Conservation (phyloP, 2,797 vertebrate genomes). For the Leptatherina wallacei region DNA sequence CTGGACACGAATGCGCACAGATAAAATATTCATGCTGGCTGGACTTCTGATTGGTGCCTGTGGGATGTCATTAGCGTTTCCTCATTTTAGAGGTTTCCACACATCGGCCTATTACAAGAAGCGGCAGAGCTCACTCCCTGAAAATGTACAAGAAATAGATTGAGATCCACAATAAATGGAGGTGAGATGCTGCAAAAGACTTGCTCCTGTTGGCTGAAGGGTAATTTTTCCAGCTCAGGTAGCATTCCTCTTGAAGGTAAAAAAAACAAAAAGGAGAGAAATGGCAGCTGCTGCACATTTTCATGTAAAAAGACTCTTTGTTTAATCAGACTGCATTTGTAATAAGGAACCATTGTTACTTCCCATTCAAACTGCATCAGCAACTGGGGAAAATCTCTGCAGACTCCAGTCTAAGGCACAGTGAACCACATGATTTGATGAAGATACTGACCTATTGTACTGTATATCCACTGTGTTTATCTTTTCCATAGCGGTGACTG, state of each 20-base stretch:
- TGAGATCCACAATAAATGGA: conserved; percentile 35
- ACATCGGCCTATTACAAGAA: conserved; percentile 55
- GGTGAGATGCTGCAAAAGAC: conserved; percentile 34
- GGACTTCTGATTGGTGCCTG: conserved; percentile 70
- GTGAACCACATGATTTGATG: conserved; percentile 41
- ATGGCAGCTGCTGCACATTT: neutral
- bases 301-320: conserved; percentile 14
- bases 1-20: conserved; percentile 68
- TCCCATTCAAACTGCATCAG: conserved; percentile 28
- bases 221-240: conserved; percentile 22
- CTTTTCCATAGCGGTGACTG: conserved; percentile 26
- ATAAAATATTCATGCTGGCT: conserved; percentile 77
- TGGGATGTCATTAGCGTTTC: conserved; percentile 76
- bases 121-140: conserved; percentile 52
- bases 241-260: conserved; percentile 19
- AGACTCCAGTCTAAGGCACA: conserved; percentile 9
- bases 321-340: conserved; percentile 5
- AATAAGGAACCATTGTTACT: conserved; percentile 21
- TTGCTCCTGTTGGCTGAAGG: conserved; percentile 9
- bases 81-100: conserved; percentile 64
- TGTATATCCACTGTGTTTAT: conserved; percentile 29
- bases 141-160: conserved; percentile 48
- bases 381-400: conserved; percentile 22
- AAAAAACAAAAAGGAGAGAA: conserved; percentile 16
- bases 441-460: conserved; percentile 26